Evolutionary conservation across 2,888 invertebrate species (phyloP).

Genomic region (Pristionchus fissidentatus): DNA sequence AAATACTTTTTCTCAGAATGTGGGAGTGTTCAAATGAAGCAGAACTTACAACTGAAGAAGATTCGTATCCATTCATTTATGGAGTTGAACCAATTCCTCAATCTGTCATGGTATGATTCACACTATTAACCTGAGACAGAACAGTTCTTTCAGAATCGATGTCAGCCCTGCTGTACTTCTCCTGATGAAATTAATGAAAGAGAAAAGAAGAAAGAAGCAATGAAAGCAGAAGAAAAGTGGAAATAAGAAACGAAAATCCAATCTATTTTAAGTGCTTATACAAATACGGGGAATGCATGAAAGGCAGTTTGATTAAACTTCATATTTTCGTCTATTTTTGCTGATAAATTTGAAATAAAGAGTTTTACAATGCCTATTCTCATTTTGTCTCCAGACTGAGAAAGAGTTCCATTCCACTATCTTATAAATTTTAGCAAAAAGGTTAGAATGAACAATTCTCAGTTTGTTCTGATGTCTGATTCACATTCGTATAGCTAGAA

Average conservation of each 20-base stretch:
- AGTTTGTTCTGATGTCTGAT: no score
- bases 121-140: background rate
- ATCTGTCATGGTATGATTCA: background rate
- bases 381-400: no score
- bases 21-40: background rate
- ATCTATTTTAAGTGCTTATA: background rate
- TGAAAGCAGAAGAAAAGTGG: background rate
- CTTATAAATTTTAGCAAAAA: no score
- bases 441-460: no score
- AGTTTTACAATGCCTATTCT: no score
- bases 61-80: conserved; percentile 15
- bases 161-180: conserved; percentile 15
- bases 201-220: conserved; percentile 6
- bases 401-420: no score
- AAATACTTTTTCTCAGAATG: background rate
- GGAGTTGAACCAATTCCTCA: conserved; percentile 29
- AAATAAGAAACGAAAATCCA: background rate
- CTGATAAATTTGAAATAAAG: no score
- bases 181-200: background rate
- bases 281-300: background rate
- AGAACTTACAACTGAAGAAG: conserved; percentile 4
- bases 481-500: no score
- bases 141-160: background rate
- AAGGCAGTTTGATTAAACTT: background rate
- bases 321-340: no score